Conservation (phyloP, 2,888 invertebrate genomes). For the Myathropa florea region DNA sequence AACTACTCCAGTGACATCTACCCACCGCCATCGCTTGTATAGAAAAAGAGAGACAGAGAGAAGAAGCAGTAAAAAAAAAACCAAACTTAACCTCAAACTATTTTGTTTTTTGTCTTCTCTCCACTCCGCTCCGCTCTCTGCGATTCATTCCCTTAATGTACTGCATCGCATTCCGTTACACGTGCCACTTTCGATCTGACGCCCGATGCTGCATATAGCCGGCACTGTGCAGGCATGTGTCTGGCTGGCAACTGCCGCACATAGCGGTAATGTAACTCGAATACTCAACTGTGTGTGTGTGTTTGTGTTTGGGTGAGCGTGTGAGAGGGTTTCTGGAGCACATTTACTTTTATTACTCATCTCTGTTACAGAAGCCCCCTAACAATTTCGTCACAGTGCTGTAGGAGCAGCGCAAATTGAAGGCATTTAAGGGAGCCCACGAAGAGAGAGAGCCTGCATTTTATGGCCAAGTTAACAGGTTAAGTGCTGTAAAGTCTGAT, state of each 20-base stretch:
- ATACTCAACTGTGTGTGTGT: not conserved
- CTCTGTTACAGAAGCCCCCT: constrained; percentile 35
- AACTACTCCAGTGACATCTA: constrained; percentile 32
- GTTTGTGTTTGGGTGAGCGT: constrained; percentile 2
- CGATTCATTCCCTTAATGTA: constrained; percentile 69
- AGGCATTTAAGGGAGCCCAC: constrained; percentile 38
- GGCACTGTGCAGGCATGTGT: constrained; percentile 6
- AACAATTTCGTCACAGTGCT: no score
- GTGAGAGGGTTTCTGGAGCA: constrained; percentile 40
- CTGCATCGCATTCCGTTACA: constrained; percentile 68
- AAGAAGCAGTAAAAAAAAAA: constrained; percentile 14
- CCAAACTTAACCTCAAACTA: constrained; percentile 18
- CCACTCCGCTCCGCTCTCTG: constrained; percentile 9
- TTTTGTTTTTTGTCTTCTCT: not conserved
- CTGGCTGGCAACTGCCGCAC: constrained; percentile 59
- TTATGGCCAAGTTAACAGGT: constrained; percentile 61
- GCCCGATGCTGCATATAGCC: not conserved
- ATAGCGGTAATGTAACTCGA: constrained; percentile 49
- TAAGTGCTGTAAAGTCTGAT: constrained; percentile 36
- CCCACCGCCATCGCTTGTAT: constrained; percentile 1
- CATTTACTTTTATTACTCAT: constrained; percentile 60
- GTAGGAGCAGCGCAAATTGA: not conserved
- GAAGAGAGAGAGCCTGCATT: constrained; percentile 34
- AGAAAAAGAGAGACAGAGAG: constrained; percentile 5
- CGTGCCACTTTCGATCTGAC: constrained; percentile 55